Base-by-base conservation (phyloP, 2,113 vertebrate species). In the Nicator chloris region DNA sequence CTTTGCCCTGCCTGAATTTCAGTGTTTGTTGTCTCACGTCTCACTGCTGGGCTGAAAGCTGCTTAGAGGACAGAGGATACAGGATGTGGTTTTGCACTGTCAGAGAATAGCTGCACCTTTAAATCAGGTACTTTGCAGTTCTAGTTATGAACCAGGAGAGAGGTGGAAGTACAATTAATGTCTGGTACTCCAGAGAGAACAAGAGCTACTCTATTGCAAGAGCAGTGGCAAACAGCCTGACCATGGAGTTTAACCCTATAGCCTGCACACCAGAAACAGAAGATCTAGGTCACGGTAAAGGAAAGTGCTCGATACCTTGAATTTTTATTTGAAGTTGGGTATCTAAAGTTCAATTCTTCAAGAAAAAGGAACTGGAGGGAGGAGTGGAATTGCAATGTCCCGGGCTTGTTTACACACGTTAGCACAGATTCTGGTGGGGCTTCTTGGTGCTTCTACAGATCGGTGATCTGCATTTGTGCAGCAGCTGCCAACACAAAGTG, bases 281-380 rank as follows among this genome's bases (percentile, higher is more conserved):
- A 27, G 15, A 50, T 26, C 42, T 45, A 21, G 5, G 28, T 40
- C 16, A 12, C 0, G 10, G 11, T 53, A 28, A 31, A 71, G 44
- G 13, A 83, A 42, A 60, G 50, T 45, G 30, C n/a, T 82, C 0
- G 0, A 22, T 33, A 45, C 15, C 2, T 16, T 17, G 56, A 49
- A 15, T 60, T 75, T 75, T 51, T 68, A 15, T 57, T 49, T 37
- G 22, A 75, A 60, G 11, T n/a, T 65, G 44, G 4, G 4, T 69
- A 4, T 80, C 11, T 88, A 17, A 54, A 88, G 40, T 39, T 73
- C n/a, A 54, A 4, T 28, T 15, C 30, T 82, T 83, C 18, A 63
- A 56, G 56, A 70, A 77, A 56, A 75, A 50, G 11, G 63, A 79
- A 7, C 44, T 75, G 42, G 27, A 37, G 17, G 49, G 42, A 85